Evolutionary conservation across 1,140 invertebrate species (phyloP).

Genomic region (Achatina immaculata): DNA sequence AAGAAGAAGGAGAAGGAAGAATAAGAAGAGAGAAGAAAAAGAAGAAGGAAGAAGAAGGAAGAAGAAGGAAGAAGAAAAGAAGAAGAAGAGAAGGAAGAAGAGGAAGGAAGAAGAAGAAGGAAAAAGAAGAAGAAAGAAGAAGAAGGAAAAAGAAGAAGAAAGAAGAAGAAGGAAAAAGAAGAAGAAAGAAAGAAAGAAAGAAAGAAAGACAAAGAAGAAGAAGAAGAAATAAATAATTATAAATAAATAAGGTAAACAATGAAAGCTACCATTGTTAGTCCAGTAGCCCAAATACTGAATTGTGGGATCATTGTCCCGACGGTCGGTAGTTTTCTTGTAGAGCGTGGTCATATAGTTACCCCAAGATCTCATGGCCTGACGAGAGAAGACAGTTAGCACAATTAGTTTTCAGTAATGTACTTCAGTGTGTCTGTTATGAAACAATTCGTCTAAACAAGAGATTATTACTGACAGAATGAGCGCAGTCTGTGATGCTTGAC

Average conservation of each 20-base stretch:
- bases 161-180: too few relatives aligned
- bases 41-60: conserved; percentile 12
- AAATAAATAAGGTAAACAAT: too few relatives aligned
- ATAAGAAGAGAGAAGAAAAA: too few relatives aligned
- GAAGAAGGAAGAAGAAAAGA: background rate
- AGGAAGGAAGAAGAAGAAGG: too few relatives aligned
- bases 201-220: too few relatives aligned
- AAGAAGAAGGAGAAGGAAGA: too few relatives aligned
- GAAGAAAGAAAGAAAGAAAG: too few relatives aligned
- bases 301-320: background rate
- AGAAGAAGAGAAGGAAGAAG: too few relatives aligned
- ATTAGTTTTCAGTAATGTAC: background rate
- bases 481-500: background rate
- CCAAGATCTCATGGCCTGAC: background rate
- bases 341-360: background rate
- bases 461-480: background rate
- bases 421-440: background rate
- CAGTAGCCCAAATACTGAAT: background rate
- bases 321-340: background rate
- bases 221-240: too few relatives aligned
- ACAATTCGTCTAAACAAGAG: background rate
- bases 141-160: too few relatives aligned
- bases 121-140: too few relatives aligned
- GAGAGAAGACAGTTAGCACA: background rate
- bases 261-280: background rate